Evolutionary conservation across 2,797 vertebrate genomes (phyloP).

Genomic region (Pseudochaenichthys georgianus): DNA sequence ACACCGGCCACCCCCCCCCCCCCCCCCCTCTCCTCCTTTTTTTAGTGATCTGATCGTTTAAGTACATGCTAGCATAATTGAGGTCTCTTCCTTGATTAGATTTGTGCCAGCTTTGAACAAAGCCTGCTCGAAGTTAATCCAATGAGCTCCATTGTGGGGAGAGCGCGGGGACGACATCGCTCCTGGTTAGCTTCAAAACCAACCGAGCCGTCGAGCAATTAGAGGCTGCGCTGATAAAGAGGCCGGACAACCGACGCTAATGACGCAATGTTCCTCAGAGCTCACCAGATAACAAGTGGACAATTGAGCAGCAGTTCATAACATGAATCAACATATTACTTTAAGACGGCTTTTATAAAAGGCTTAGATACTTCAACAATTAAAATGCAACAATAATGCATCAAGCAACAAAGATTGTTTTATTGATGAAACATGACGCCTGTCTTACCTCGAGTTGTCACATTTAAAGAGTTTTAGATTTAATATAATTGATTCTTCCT

Average conservation of each 20-base stretch:
- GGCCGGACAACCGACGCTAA: constrained; percentile 23
- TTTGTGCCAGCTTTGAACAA: constrained; percentile 82
- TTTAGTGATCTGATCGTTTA: constrained; percentile 76
- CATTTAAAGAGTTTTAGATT: not conserved
- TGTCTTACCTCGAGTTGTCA: not conserved
- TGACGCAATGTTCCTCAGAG: constrained; percentile 18
- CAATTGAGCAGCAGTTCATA: constrained; percentile 26
- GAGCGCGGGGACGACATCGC: constrained; percentile 60
- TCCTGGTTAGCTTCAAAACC: constrained; percentile 72
- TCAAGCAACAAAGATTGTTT: not conserved
- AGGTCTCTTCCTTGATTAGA: constrained; percentile 82
- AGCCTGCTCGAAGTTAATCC: constrained; percentile 81
- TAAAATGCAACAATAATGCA: too few relatives aligned
- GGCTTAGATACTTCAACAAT: not conserved
- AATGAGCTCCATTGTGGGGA: constrained; percentile 75
- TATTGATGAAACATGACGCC: too few relatives aligned
- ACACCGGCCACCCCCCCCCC: constrained; percentile 23
- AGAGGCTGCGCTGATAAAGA: constrained; percentile 53
- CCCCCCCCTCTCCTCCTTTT: constrained; percentile 29
- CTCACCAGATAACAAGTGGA: constrained; percentile 29
- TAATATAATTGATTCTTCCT: too few relatives aligned
- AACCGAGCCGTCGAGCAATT: constrained; percentile 51
- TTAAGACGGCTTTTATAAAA: not conserved
- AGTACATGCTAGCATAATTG: constrained; percentile 80
- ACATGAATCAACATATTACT: not conserved